Evolutionary conservation across 2,113 vertebrate species (phyloP).

Genomic region (Barnardius zonarius): DNA sequence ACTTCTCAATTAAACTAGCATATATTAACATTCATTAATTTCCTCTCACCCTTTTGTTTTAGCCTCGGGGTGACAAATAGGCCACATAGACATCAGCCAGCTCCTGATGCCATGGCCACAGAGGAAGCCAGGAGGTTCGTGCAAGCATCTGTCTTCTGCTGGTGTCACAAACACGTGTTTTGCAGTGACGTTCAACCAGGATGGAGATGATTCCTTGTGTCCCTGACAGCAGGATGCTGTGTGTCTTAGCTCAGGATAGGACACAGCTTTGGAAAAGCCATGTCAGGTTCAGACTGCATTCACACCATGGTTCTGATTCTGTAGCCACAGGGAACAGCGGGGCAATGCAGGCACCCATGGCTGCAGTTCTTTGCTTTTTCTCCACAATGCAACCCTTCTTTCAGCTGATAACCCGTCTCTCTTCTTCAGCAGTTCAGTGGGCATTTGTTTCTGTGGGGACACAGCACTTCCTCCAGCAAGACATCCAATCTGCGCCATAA

Average conservation of each 20-base stretch:
- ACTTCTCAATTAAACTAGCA: conserved; percentile 53
- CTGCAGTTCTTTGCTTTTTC: neutral
- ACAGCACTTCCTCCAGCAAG: neutral
- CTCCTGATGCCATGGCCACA: fast-evolving
- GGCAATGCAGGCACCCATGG: neutral
- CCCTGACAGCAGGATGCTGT: neutral
- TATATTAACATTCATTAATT: conserved; percentile 57
- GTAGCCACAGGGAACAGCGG: neutral
- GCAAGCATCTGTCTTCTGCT: neutral
- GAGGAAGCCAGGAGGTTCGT: neutral
- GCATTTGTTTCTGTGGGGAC: neutral
- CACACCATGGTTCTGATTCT: neutral
- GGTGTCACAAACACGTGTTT: neutral
- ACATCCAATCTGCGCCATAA: neutral
- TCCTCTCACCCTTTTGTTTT: neutral
- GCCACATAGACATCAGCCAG: neutral
- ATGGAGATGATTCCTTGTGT: neutral
- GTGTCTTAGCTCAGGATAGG: neutral
- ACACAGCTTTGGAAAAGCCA: neutral
- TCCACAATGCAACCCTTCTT: neutral
- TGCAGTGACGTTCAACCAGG: neutral
- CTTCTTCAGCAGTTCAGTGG: neutral
- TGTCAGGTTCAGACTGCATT: neutral
- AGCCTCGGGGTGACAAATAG: neutral
- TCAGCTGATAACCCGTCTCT: neutral